Evolutionary conservation across 2,888 invertebrate species (phyloP).

Genomic region (Parthenolecanium corni): DNA sequence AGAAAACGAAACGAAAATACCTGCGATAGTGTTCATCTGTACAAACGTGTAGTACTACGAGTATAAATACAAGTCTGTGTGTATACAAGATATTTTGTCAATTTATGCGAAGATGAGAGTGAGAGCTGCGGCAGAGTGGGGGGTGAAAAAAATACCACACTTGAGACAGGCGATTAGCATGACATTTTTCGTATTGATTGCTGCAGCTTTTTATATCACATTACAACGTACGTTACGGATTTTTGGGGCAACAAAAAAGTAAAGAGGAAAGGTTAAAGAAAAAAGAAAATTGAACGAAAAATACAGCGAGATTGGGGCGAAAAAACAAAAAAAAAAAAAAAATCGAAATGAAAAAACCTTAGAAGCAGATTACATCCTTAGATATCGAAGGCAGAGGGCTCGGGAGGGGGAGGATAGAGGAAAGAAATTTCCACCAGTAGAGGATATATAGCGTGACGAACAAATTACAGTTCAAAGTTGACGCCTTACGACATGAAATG

Average conservation of each 20-base stretch:
- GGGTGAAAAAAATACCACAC: background rate
- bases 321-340: background rate
- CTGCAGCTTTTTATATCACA: background rate
- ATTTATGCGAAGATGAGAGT: no score
- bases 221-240: background rate
- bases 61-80: no score
- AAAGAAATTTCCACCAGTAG: conserved; percentile 3
- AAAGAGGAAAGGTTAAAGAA: background rate
- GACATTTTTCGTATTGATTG: background rate
- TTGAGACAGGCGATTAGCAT: background rate
- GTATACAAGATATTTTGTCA: no score
- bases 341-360: background rate
- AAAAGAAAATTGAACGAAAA: background rate
- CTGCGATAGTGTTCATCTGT: no score
- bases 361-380: conserved; percentile 18
- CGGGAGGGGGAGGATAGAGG: background rate
- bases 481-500: conserved; percentile 20
- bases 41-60: no score
- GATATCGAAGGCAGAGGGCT: background rate
- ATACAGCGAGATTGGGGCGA: background rate
- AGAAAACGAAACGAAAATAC: no score
- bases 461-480: conserved; percentile 22
- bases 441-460: conserved; percentile 12
- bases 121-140: background rate
- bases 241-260: background rate